Evolutionary conservation across 2,888 invertebrate species (phyloP), one percentile per base, ranked within the genome.

Genomic region (Scaptomyza reducta): DNA sequence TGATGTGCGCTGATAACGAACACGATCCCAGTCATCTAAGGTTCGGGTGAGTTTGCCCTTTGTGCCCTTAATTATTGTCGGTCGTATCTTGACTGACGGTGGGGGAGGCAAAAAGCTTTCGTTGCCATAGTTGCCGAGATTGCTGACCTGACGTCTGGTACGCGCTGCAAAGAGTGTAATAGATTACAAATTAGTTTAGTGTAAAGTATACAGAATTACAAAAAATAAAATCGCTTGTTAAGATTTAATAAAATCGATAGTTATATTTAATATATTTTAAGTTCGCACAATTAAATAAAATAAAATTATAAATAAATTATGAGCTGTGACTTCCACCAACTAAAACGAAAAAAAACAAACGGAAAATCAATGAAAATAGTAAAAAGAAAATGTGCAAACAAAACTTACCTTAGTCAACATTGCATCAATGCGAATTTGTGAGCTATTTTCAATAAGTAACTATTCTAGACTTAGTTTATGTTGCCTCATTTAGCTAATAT

Each of bases 11-110:
- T 81, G 69, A 9, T 77, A 82, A 0, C 75, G 77, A 18, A 82
- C 62, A 0, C 79, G 79, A 67, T 82, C 85, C 82, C 82, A 82
- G 14, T 82, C 85, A 7, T 82, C 82, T 40, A 85, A 38, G 6
- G 82, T 85, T 42, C 82, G 79, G 0, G 55, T 27, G 1, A 35
- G 6, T 5, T 46, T 63, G 14, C 42, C 33, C 0, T 46, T 56
- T 0, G 2, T 0, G 1, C 77, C 79, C 40, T 53, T 45, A 1
- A 55, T 57, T 1, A 82, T 47, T 0, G 0, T 1, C 25, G 71
- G 83, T 0, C 46, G 46, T 0, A 45, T 13, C 3, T 9, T 13
- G 11, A 56, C 57, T 10, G 16, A 10, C 2, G 11, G 38, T 0
- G 62, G 16, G 3, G 56, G 66, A 11, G 82, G 85, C 45, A 82